Conservation (phyloP, 2,113 vertebrate genomes). For the Halcyon senegalensis region DNA sequence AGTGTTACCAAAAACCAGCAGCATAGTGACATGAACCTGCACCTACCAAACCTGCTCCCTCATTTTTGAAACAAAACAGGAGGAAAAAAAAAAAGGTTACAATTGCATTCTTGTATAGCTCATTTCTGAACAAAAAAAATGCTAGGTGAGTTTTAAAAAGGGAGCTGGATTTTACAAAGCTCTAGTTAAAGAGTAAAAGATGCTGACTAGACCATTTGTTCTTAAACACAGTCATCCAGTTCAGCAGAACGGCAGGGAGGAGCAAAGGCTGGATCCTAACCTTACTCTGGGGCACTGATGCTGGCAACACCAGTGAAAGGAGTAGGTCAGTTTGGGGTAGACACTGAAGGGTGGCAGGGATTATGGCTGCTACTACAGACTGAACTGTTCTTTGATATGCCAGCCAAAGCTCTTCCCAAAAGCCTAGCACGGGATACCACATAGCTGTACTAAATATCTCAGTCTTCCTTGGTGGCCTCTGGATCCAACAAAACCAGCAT, state of each 20-base stretch:
- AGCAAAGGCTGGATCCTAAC: background rate
- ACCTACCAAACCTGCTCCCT: background rate
- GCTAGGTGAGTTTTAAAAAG: background rate
- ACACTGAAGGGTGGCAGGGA: background rate
- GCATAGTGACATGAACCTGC: background rate
- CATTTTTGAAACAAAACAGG: background rate
- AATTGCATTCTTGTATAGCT: background rate
- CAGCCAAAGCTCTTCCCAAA: background rate
- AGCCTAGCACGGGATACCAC: background rate
- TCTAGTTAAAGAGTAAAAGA: background rate
- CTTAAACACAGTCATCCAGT: background rate
- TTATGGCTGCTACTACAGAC: background rate
- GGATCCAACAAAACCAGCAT: background rate
- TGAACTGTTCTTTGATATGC: background rate
- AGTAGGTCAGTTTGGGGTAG: background rate
- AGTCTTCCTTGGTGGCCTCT: background rate
- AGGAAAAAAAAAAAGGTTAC: background rate
- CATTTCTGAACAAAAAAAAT: background rate
- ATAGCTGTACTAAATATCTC: background rate
- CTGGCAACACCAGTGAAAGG: background rate
- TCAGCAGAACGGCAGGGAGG: background rate
- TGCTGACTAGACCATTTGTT: background rate
- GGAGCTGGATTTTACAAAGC: background rate
- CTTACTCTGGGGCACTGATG: background rate
- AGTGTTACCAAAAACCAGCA: background rate